Base-by-base conservation (phyloP, 1,140 invertebrate genomes). In the Lepidurus apus region DNA sequence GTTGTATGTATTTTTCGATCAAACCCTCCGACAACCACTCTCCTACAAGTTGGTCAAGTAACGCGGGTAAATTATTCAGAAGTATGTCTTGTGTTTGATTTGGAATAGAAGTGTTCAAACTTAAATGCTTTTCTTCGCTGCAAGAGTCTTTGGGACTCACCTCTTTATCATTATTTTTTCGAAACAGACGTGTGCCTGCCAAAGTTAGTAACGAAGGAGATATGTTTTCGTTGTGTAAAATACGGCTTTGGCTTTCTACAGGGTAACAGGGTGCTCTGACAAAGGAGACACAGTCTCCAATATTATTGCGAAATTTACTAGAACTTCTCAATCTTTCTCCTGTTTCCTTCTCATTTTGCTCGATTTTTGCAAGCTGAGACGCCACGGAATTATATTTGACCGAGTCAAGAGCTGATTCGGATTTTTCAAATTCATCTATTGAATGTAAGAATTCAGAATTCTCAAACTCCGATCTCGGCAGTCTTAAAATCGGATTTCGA, bases 291-390 rank as follows among this genome's bases (percentile, higher is more conserved):
- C 8, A 17, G 21, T 65, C 3, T 13, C 7, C 21, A 7, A 0
- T 21, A 17, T 65, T 7, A n/a, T 7, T 65, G 13, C 9, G 21
- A 17, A 65, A 9, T 13, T 17, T 65, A n/a, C 1, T 7, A 65
- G 1, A 65, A 21, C 53, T 13, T 65, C 21, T 65, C 21, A 65
- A 4, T 17, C 13, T 65, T 65, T 65, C 17, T 1, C 53, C 1
- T 21, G 53, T 65, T 65, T 65, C 53, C 6, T 65, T 65, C 21
- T 65, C 53, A 65, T n/a, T n/a, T 65, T 65, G 53, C 53, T 65
- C 53, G 4, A 65, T 65, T n/a, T 21, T 65, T n/a, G 53, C 53
- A n/a, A 65, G 21, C 6, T 21, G 53, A 65, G 53, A 65, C 5
- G 53, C 53, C 21, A 65, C 13, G 53, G 21, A 21, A 65, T 65